Evolutionary conservation across 2,113 vertebrate genomes (phyloP).

Genomic region (Dissostichus mawsoni): DNA sequence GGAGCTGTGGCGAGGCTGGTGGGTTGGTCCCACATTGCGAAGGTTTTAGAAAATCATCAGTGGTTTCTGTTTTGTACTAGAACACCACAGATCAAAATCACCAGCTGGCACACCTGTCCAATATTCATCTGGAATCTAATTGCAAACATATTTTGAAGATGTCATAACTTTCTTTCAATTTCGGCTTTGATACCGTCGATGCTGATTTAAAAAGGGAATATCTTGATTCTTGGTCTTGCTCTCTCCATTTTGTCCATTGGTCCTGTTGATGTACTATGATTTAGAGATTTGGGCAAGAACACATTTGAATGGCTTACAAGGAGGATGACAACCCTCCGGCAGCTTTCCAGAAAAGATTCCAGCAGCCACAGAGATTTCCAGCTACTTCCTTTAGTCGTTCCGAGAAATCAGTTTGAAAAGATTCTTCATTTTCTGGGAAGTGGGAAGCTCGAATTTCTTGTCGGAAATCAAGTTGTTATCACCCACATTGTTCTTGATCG

Average conservation of each 20-base stretch:
- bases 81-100: background rate
- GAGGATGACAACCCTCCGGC: background rate
- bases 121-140: background rate
- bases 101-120: constrained; percentile 43
- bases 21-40: constrained; percentile 11
- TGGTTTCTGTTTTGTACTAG: constrained; percentile 3
- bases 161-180: background rate
- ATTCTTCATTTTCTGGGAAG: background rate
- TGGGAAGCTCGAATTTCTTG: background rate
- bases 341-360: background rate
- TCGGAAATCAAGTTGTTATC: background rate
- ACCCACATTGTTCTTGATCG: background rate
- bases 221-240: background rate
- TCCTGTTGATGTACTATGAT: background rate
- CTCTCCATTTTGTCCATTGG: background rate
- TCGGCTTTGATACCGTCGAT: background rate
- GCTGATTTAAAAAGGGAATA: background rate
- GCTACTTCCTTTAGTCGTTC: background rate
- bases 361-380: background rate
- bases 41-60: background rate
- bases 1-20: background rate
- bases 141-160: constrained; percentile 18
- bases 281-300: background rate
- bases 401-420: background rate
- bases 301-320: background rate